Base-by-base conservation (phyloP, 2,888 invertebrate species). In the Cartodere bifasciata region DNA sequence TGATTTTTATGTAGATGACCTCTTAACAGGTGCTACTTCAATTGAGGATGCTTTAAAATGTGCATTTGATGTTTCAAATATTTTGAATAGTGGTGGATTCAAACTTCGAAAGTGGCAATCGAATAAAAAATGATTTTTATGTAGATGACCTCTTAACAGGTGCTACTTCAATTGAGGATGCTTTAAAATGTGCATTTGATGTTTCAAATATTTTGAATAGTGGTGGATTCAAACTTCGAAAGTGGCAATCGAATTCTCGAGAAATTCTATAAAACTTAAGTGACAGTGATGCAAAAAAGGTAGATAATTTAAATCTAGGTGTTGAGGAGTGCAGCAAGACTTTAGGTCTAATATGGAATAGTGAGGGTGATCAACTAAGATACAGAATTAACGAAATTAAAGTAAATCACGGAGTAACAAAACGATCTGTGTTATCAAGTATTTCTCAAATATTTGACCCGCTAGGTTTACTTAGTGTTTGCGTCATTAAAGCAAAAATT, bases 371-470 rank as follows among this genome's bases (percentile, higher is more conserved):
- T 31, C 22, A 13, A 6, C 13, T 38, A 25, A 28, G 14, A 9
- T 34, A 31, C 14, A 12, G 16, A n/a, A 4, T 13, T 10, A 15
- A 21, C n/a, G n/a, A 16, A 4, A 21, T 14, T n/a, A n/a, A n/a
- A n/a, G n/a, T n/a, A n/a, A 3, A 7, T 11, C 13, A 11, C 7
- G 12, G 11, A 20, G 13, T 31, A 4, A 29, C 37, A 3, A 37
- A 38, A 24, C 15, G 39, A 28, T 16, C 16, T 11, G 29, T 42
- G 13, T 23, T 43, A 13, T 43, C 43, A 6, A 23, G 14, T 12
- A 42, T 31, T 9, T 30, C 40, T 1, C 33, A 39, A 32, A 29
- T 43, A 7, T 43, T 39, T 28, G 40, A 43, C 16, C 42, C 42
- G 2, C 25, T 43, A 12, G 43, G 40, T 3, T 25, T 43, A 1